Evolutionary conservation across 2,888 invertebrate genomes (phyloP).

Genomic region (Linnaemya vulpina): DNA sequence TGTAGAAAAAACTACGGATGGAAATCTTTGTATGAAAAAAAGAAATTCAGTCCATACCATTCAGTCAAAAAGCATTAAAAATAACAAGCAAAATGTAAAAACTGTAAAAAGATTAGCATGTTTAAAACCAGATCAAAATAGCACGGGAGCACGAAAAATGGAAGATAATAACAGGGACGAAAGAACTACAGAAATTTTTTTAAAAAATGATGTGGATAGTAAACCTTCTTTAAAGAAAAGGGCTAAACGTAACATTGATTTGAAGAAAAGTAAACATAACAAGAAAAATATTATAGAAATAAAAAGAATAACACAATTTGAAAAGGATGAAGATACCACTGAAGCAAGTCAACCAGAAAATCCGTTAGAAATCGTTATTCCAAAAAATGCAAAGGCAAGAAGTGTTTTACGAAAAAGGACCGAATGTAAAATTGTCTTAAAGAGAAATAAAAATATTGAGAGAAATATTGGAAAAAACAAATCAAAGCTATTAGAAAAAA

Average conservation of each 20-base stretch:
- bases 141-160: background rate
- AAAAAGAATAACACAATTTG: too few relatives aligned
- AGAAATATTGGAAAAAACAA: background rate
- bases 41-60: background rate
- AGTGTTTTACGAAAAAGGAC: background rate
- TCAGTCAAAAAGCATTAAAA: background rate
- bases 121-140: too few relatives aligned
- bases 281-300: background rate
- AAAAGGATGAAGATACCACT: background rate
- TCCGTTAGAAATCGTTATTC: background rate
- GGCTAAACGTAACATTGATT: background rate
- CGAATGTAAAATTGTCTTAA: background rate
- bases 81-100: background rate
- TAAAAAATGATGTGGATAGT: background rate
- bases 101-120: too few relatives aligned
- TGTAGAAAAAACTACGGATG: background rate
- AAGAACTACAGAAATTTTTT: background rate
- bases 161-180: background rate
- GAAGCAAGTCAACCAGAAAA: background rate
- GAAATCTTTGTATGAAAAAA: background rate
- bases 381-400: background rate
- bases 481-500: too few relatives aligned
- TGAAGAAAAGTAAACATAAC: background rate
- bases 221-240: background rate
- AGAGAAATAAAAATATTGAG: background rate